A percentile compares a stretch with the other conserved stretches of the same genome.
These are phyloP conservation scores for Tanypteryx hageni DNA, from an alignment of 2,888 invertebrate genomes.

Conservation along the genomic window DNA sequence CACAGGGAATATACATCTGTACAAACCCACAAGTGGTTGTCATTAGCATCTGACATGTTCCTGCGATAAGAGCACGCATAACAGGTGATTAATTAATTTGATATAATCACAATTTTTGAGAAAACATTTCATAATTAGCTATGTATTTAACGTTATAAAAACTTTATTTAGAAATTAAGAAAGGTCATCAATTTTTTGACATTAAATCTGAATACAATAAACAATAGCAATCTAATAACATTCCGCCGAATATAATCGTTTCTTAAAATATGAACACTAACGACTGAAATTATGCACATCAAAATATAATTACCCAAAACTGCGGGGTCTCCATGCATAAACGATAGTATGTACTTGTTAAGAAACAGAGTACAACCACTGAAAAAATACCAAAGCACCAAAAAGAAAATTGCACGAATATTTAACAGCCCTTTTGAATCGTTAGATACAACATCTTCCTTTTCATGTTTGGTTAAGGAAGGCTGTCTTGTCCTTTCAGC, in stretches of 20 bases:
- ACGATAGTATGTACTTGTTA: slow-evolving; percentile 86
- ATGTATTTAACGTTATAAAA: not conserved
- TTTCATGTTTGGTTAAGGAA: not conserved
- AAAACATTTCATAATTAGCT: not conserved
- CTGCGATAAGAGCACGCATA: slow-evolving; percentile 74
- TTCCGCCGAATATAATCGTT: not conserved
- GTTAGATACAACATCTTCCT: not conserved
- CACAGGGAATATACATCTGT: slow-evolving; percentile 85
- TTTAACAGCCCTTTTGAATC: slow-evolving; percentile 76
- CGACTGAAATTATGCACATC: no score
- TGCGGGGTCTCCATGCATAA: slow-evolving; percentile 84
- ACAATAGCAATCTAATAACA: not conserved
- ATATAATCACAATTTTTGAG: not conserved
- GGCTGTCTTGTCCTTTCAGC: slow-evolving; percentile 42
- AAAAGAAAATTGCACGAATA: slow-evolving; percentile 79
- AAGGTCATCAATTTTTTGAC: not conserved
- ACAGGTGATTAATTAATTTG: not conserved
- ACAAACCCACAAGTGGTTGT: slow-evolving; percentile 85
- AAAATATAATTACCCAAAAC: slow-evolving; percentile 79
- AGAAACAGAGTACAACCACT: slow-evolving; percentile 86
- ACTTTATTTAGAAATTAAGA: not conserved
- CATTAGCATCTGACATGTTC: slow-evolving; percentile 86
- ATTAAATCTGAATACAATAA: not conserved
- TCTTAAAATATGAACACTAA: not conserved
- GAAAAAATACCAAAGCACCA: slow-evolving; percentile 86